Evolutionary conservation across 2,113 vertebrate species (phyloP).

Genomic region (Pelodiscus sinensis): DNA sequence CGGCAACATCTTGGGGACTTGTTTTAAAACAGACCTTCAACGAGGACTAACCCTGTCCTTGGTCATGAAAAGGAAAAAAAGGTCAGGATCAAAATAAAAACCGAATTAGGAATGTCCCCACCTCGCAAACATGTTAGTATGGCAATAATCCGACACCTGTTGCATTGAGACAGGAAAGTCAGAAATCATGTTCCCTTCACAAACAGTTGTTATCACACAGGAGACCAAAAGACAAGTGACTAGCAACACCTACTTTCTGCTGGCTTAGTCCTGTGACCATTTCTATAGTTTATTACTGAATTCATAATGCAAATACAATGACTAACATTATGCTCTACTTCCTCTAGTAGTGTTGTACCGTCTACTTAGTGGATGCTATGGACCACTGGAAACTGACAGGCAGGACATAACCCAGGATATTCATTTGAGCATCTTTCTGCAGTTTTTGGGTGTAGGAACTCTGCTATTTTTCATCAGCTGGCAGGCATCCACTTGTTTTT

Average conservation of each 20-base stretch:
- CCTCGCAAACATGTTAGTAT: conserved; percentile 17
- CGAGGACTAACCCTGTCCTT: not conserved
- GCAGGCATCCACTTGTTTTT: conserved; percentile 12
- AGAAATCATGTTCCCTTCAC: not conserved
- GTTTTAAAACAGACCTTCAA: not conserved
- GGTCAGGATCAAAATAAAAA: fast-evolving
- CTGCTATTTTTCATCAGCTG: not conserved
- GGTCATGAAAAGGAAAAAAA: not conserved
- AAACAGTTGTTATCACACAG: conserved; percentile 20
- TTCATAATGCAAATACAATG: conserved; percentile 18
- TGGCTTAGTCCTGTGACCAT: conserved; percentile 45
- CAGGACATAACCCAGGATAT: not conserved
- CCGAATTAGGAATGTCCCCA: not conserved
- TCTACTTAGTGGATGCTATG: not conserved
- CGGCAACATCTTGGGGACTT: not conserved
- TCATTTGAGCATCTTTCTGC: not conserved
- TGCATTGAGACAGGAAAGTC: conserved; percentile 34
- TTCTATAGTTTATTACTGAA: conserved; percentile 25
- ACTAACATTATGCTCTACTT: conserved; percentile 15
- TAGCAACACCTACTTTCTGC: conserved; percentile 53
- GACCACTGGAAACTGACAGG: conserved; percentile 17
- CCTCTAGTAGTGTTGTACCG: not conserved
- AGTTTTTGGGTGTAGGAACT: not conserved
- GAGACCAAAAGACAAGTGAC: conserved; percentile 51
- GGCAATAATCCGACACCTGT: conserved; percentile 40